Percentiles rank a stretch among this genome's conserved stretches.
Evolutionary conservation across 2,888 invertebrate genomes (phyloP).

Genomic region (Seladonia tumulorum): DNA sequence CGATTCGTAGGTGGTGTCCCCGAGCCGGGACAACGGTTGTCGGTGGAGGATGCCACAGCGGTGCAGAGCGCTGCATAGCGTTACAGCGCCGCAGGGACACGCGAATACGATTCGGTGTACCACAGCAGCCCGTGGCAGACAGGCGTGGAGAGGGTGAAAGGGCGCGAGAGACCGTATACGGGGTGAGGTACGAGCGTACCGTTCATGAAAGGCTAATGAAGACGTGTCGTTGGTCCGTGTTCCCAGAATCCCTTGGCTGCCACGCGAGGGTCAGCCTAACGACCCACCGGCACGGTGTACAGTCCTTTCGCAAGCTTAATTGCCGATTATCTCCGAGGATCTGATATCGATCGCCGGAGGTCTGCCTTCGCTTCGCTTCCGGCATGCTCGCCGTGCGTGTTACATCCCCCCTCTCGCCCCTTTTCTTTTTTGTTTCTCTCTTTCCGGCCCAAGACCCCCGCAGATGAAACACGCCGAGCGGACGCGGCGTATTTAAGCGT

Average conservation of each 20-base stretch:
- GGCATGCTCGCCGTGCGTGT: slow-evolving; percentile 58
- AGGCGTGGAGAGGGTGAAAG: slow-evolving; percentile 14
- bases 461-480: slow-evolving; percentile 7
- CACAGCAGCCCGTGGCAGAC: slow-evolving; percentile 31
- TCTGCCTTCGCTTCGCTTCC: slow-evolving; percentile 56
- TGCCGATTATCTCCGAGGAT: slow-evolving; percentile 77
- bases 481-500: slow-evolving; percentile 43
- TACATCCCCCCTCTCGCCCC: slow-evolving; percentile 4
- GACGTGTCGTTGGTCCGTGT: slow-evolving; percentile 80
- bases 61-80: background rate
- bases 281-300: slow-evolving; percentile 62
- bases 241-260: slow-evolving; percentile 77
- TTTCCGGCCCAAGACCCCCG: background rate
- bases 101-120: slow-evolving; percentile 45
- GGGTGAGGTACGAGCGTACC: slow-evolving; percentile 58
- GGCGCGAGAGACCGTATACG: slow-evolving; percentile 21
- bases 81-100: slow-evolving; percentile 23
- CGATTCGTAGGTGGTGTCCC: slow-evolving; percentile 33
- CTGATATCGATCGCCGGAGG: slow-evolving; percentile 71
- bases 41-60: background rate
- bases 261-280: slow-evolving; percentile 67
- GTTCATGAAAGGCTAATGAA: slow-evolving; percentile 83
- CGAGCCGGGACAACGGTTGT: background rate
- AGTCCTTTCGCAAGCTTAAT: slow-evolving; percentile 77
- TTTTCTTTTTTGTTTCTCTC: background rate